Evolutionary conservation across 2,888 invertebrate genomes (phyloP), one percentile per base, ranked within the genome.

Genomic region (Xestoiulus laeticollis): DNA sequence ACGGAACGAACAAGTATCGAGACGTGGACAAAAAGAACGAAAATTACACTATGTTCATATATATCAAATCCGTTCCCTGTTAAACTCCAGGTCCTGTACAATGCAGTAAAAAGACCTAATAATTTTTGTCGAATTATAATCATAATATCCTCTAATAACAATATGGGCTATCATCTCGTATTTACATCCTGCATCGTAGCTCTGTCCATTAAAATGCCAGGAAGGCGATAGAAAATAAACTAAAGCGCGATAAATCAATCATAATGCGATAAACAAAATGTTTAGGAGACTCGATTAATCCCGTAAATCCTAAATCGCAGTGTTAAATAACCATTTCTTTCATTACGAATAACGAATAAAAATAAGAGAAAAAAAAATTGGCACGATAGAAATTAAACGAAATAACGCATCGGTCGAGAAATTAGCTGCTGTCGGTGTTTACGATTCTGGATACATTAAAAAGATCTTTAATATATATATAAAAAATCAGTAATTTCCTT

Each of bases 21-120:
- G 68, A 68, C 68, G 68, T 68, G 68, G 68, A 68, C 68, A 68
- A 26, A 59, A 68, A 48, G 19, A 48, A 68, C 22, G 26, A 68
- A 68, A 68, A 68, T 68, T 68, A 68, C 68, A 68, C 68, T 68
- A 68, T 68, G 68, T 68, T 68, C 68, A 68, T 68, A 68, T 68
- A 68, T 68, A 68, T 68, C 68, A 68, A 68, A 68, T 68, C 68
- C 68, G 68, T 68, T 68, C 68, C 68, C 68, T 68, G 68, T 68
- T 68, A 68, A 48, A 68, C 68, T 68, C 68, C 68, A 68, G 68
- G 68, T 68, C 68, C 68, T 68, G 68, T 68, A 68, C 68, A 68
- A 26, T 68, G 68, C 6, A 68, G 68, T 68, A 68, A 68, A 68
- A 68, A 68, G 68, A 68, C 68, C 68, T 68, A 68, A 68, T 68